Base-by-base conservation (phyloP, 64 coral and sea anemone genomes). In the Porites lutea region DNA sequence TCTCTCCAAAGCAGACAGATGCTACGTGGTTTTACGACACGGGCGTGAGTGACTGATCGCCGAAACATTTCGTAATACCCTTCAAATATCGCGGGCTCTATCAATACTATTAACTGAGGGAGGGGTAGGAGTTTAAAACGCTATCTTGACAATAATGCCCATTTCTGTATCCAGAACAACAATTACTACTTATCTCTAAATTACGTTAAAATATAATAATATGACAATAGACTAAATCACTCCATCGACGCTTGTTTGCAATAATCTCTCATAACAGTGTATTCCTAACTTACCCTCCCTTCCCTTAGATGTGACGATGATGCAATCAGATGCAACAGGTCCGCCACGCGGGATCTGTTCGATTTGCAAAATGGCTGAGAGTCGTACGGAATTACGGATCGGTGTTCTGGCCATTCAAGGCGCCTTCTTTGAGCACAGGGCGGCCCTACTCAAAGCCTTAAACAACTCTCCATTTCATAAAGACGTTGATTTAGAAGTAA, bases 331-430 rank as follows among this genome's bases (percentile, higher is more conserved):
- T 5, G 54, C 54, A 57, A 57, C 54, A 9, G 54, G 7, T 11
- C 10, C 53, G 53, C 53, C 53, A 37, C 27, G 27, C 27, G 27
- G 27, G 27, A 0, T 37, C 27, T 37, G 10, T 55, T 11, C 18
- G 65, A 80, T 21, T 37, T 77, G 27, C 27, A 37, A 37, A 14
- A 94, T 94, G 92, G 75, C 55, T 3, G 87, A 83, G 58, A 5
- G 4, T 54, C 14, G 3, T 0, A 4, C 46, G 4, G 8, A 43
- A 0, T 15, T 98, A 19, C 55, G 80, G 8, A 81, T 98, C 1
- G 97, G 97, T 22, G 88, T 98, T 74, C 81, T 98, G 46, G 97
- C 97, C 14, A 87, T 98, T 48, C 97, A 98, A n/a, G 97, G 97
- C 11, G 97, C 81, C 19, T 98, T 98, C 88, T 96, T 90, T 13